Evolutionary conservation across 2,797 vertebrate genomes (phyloP).

Genomic region (Crocodylus rhombifer): DNA sequence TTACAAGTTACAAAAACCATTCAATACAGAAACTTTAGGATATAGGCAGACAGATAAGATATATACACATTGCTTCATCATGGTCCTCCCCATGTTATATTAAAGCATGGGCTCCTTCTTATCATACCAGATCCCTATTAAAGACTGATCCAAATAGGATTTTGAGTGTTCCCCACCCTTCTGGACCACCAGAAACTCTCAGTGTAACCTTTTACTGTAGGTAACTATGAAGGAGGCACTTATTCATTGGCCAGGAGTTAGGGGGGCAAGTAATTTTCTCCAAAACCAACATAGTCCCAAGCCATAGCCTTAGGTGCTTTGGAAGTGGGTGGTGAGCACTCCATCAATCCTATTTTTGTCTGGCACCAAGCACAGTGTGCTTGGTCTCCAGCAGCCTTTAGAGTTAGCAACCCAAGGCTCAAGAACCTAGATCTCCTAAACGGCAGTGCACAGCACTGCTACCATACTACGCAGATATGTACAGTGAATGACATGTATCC

Average conservation of each 20-base stretch:
- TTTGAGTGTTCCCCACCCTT: slow-evolving; percentile 28
- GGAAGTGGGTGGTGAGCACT: slow-evolving; percentile 48
- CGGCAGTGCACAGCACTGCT: slow-evolving; percentile 63
- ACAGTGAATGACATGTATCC: slow-evolving; percentile 50
- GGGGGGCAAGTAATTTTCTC: slow-evolving; percentile 49
- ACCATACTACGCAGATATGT: slow-evolving; percentile 37
- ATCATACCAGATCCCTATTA: background rate
- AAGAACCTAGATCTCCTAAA: slow-evolving; percentile 47
- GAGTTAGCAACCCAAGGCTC: slow-evolving; percentile 35
- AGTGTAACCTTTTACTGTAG: slow-evolving; percentile 48
- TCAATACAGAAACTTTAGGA: slow-evolving; percentile 69
- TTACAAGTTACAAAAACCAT: slow-evolving; percentile 73
- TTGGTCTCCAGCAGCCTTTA: slow-evolving; percentile 31
- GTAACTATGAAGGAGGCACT: slow-evolving; percentile 56
- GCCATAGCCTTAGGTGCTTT: slow-evolving; percentile 21
- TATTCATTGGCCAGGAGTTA: slow-evolving; percentile 56
- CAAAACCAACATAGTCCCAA: slow-evolving; percentile 32
- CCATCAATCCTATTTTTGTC: slow-evolving; percentile 44
- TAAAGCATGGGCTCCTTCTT: background rate
- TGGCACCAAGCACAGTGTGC: slow-evolving; percentile 8
- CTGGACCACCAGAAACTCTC: slow-evolving; percentile 6
- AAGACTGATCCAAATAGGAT: slow-evolving; percentile 20
- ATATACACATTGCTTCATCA: slow-evolving; percentile 62
- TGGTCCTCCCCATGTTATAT: slow-evolving; percentile 34
- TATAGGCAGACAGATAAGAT: slow-evolving; percentile 59